Percentiles rank a stretch among this genome's conserved stretches.
Evolutionary conservation across 2,113 vertebrate species (phyloP).

Genomic region (Epinephelus cyanopodus): DNA sequence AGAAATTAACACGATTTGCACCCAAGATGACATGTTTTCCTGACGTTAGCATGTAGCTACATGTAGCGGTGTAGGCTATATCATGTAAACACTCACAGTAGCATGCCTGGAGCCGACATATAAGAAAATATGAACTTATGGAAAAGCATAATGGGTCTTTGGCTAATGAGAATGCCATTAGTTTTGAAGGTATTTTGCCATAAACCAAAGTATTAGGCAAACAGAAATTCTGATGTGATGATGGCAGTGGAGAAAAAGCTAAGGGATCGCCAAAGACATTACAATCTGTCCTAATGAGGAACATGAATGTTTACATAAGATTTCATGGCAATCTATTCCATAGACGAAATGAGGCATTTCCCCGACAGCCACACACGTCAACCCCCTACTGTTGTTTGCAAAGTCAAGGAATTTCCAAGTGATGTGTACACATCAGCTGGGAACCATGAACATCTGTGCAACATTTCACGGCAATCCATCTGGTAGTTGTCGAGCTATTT

Average conservation of each 20-base stretch:
- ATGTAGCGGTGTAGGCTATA: too few species aligned
- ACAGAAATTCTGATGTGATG: not conserved
- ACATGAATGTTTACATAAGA: not conserved
- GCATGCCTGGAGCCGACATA: too few species aligned
- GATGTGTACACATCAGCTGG: not conserved
- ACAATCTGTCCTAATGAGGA: not conserved
- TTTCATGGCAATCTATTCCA: not conserved
- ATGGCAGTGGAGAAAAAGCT: not conserved
- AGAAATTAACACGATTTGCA: too few species aligned
- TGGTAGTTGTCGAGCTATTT: constrained; percentile 4
- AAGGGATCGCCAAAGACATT: not conserved
- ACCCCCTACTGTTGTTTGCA: too few species aligned
- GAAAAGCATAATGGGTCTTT: not conserved
- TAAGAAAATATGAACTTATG: too few species aligned
- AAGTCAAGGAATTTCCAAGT: not conserved
- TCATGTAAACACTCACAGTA: too few species aligned
- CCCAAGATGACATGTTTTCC: too few species aligned
- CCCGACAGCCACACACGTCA: not conserved
- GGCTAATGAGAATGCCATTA: not conserved
- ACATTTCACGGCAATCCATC: not conserved
- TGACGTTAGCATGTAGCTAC: not conserved
- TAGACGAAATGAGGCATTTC: not conserved
- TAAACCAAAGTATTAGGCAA: not conserved
- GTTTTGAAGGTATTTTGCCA: not conserved
- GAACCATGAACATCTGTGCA: not conserved